These are phyloP conservation scores for Lasioglossum lativentre DNA, from an alignment of 2,888 invertebrate species.

Conservation along the genomic window DNA sequence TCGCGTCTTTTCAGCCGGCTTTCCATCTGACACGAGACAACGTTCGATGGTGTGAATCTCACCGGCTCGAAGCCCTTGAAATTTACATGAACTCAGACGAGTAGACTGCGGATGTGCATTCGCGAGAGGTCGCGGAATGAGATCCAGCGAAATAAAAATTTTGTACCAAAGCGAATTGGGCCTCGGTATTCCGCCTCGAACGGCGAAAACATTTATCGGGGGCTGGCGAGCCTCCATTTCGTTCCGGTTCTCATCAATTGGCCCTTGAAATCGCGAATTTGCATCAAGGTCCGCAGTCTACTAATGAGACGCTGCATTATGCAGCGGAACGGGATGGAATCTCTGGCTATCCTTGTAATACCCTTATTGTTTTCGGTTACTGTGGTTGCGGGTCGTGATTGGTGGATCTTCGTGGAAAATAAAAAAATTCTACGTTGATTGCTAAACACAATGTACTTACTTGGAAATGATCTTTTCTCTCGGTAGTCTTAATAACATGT, in stretches of 20 bases:
- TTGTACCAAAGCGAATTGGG: neutral
- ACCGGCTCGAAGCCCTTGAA: constrained; percentile 10
- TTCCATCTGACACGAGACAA: constrained; percentile 31
- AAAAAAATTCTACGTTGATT: neutral
- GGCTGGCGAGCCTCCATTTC: neutral
- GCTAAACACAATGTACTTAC: no score
- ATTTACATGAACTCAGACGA: constrained; percentile 21
- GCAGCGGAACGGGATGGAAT: neutral
- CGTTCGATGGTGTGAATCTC: constrained; percentile 4
- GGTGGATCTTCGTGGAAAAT: neutral
- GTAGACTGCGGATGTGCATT: neutral
- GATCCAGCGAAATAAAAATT: neutral
- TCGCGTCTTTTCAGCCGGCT: constrained; percentile 31
- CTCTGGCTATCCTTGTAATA: neutral
- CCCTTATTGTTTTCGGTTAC: neutral
- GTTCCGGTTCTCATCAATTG: neutral
- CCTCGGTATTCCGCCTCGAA: neutral
- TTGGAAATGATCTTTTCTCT: no score
- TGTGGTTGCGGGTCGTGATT: neutral
- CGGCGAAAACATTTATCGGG: neutral
- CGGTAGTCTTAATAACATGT: no score
- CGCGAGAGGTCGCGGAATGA: neutral
- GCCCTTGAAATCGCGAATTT: neutral
- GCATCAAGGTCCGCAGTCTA: neutral
- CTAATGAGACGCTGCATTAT: constrained; percentile 9